Evolutionary conservation across 2,113 vertebrate genomes (phyloP), one percentile per base, ranked within the genome.

Genomic region (Coptodon rendalli): DNA sequence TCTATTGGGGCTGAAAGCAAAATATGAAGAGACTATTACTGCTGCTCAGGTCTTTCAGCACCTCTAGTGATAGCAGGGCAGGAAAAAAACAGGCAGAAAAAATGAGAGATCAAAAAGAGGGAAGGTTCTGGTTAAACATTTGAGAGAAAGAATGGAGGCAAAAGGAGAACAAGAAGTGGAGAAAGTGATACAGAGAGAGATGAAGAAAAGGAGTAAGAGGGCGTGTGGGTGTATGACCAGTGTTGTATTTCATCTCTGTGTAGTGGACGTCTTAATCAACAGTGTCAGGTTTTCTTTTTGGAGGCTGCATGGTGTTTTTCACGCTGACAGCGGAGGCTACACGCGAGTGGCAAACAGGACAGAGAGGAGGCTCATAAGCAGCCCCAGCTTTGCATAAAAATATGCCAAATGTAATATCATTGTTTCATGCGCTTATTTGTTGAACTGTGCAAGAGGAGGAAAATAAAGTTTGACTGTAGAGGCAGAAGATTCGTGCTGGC

Each of bases 231-330:
- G 80, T 10, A 2, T 2, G 29, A 90, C 84, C 94, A 86, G 95
- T 90, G 89, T 97, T 94, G 82, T 83, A 95, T 97, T 97, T 97
- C 95, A 88, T 94, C 94, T 97, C 97, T 98, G 97, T 88, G 96
- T 97, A 98, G 97, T 97, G 97, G 96, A 96, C 95, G 93, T 82
- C 88, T 95, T 97, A 97, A 97, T 97, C 95, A 96, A 96, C 94
- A 95, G 95, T 97, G 97, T 97, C 96, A 96, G 96, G 88, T 95
- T 96, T 95, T 91, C 89, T 93, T 95, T 95, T 92, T 91, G 92
- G 80, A 84, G 85, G 85, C 84, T 29, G 86, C 78, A 91, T 94
- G 94, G 91, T 73, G 81, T 92, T 84, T 29, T 88, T 94, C 93
- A 94, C 1, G 43, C 85, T 94, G 94, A 95, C 93, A 93, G 93